Percentiles rank a stretch among this genome's conserved stretches.
Evolutionary conservation across 2,888 invertebrate species (phyloP).

Genomic region (Philopedon plagiatum): DNA sequence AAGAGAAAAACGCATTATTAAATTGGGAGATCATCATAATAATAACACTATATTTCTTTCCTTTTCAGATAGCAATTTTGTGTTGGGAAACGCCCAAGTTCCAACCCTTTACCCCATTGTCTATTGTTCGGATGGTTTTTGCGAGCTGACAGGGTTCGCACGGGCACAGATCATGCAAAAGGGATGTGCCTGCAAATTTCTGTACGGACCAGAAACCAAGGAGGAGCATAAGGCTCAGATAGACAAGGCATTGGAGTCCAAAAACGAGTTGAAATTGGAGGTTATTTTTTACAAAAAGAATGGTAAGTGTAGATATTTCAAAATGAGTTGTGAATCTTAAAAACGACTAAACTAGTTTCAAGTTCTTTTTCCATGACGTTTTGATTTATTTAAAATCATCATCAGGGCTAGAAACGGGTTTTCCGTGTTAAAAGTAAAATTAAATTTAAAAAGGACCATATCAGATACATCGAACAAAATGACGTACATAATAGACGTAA

Average conservation of each 20-base stretch:
- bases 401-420: too few species aligned
- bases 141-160: constrained; percentile 94
- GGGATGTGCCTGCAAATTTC: constrained; percentile 94
- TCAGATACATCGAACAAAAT: too few species aligned
- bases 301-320: constrained; percentile 74
- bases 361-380: too few species aligned
- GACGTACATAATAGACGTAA: too few species aligned
- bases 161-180: constrained; percentile 98
- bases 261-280: constrained; percentile 93
- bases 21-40: too few species aligned
- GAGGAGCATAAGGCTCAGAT: constrained; percentile 92
- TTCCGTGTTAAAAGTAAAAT: too few species aligned
- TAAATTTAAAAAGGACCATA: too few species aligned
- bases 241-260: constrained; percentile 89
- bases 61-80: constrained; percentile 93
- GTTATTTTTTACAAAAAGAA: constrained; percentile 96
- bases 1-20: too few species aligned
- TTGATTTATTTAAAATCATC: too few species aligned
- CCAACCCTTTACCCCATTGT: constrained; percentile 91
- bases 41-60: constrained; percentile 39
- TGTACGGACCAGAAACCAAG: constrained; percentile 91
- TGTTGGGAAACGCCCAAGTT: constrained; percentile 95
- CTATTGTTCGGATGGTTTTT: constrained; percentile 96
- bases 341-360: too few species aligned
- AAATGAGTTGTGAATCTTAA: background rate